Conservation (phyloP, 2,888 invertebrate species). For the Xestia sexstrigata region DNA sequence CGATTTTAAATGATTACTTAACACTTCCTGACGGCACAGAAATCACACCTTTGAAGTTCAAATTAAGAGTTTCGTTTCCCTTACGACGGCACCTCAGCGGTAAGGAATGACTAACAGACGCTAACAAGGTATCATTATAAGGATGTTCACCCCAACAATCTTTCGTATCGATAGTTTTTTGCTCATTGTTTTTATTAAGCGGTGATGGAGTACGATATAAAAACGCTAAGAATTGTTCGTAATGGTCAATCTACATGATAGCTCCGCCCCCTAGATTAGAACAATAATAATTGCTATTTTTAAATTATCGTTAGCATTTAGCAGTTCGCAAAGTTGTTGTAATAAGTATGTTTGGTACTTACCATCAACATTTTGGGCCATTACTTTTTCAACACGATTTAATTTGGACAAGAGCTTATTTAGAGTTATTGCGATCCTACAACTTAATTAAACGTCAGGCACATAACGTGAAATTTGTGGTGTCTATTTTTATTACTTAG, state of each 20-base stretch:
- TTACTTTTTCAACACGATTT: conserved; percentile 38
- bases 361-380: conserved; percentile 14
- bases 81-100: conserved; percentile 75
- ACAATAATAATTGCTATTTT: conserved; percentile 58
- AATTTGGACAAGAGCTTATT: conserved; percentile 31
- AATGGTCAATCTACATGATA: conserved; percentile 57
- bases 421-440: conserved; percentile 11
- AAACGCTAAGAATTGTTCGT: conserved; percentile 63
- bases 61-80: conserved; percentile 86
- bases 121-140: conserved; percentile 89
- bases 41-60: conserved; percentile 88
- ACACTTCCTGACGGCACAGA: conserved; percentile 83
- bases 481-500: neutral
- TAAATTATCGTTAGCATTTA: conserved; percentile 56
- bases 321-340: conserved; percentile 29
- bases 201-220: conserved; percentile 64
- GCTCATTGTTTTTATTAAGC: conserved; percentile 73
- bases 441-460: conserved; percentile 35
- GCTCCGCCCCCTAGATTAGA: conserved; percentile 61
- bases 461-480: neutral
- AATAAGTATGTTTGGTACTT: conserved; percentile 26
- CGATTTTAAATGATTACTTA: conserved; percentile 86
- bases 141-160: conserved; percentile 79
- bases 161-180: conserved; percentile 83
- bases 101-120: conserved; percentile 84